A percentile compares a stretch with the other conserved stretches of the same genome.
Conservation (phyloP, 2,113 vertebrate genomes). For the Caloenas nicobarica region DNA sequence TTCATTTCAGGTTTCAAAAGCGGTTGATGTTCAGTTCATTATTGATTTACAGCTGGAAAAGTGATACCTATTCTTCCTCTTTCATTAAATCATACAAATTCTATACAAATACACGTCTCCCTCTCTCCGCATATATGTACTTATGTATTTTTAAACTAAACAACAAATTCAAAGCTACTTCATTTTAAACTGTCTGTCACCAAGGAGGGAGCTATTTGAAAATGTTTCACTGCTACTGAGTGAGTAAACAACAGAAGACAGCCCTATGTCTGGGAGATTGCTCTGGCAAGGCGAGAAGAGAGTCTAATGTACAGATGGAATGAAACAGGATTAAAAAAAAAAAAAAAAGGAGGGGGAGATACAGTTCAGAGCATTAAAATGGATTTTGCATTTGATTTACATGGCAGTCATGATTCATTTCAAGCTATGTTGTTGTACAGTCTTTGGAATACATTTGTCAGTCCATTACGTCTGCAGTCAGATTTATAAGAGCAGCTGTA, state of each 20-base stretch:
- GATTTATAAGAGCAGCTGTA: neutral
- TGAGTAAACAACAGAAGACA: neutral
- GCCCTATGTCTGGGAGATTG: neutral
- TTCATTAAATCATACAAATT: neutral
- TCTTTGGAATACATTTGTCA: neutral
- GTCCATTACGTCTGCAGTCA: neutral
- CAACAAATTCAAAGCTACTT: neutral
- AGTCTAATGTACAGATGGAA: neutral
- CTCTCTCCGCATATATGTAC: neutral
- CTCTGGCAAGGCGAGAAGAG: neutral
- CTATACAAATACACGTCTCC: neutral
- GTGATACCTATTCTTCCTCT: neutral
- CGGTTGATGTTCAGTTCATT: neutral
- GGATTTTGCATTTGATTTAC: constrained; percentile 3
- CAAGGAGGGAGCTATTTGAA: neutral
- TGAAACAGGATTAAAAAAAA: neutral
- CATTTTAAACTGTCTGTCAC: neutral
- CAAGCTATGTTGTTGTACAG: neutral
- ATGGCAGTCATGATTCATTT: neutral
- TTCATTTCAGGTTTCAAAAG: neutral
- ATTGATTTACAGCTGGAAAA: neutral
- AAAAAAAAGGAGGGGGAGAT: neutral
- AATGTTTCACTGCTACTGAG: neutral
- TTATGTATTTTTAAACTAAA: neutral
- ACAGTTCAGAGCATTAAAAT: neutral